Evolutionary conservation across 2,113 vertebrate genomes (phyloP), one percentile per base, ranked within the genome.

Genomic region (Rhipidura dahli): DNA sequence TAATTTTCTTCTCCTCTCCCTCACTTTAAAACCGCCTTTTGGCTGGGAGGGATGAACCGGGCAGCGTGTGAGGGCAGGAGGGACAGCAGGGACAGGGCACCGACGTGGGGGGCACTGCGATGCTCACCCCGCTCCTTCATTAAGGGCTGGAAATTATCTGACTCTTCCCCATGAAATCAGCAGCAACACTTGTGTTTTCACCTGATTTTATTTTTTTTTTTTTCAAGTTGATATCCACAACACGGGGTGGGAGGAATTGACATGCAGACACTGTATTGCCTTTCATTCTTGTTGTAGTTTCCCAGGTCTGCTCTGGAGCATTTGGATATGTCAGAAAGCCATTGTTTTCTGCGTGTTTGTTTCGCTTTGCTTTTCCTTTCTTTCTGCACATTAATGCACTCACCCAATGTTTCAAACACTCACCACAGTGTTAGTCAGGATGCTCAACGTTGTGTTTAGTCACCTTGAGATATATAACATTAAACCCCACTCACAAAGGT

Each of bases 1-100:
- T 99, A 98, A 98, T 99, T 99, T 99, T 99, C 98, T 98, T 96
- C 98, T 94, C 87, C 75, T 82, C 72, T 94, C 70, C 83, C 61
- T 90, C 75, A 50, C 79, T 96, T 15, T 11, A 65, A 97, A 95
- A 65, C 83, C 13, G 31, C 78, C 26, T 84, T 94, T 88, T 87
- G 94, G 83, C 76, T 6, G 5, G 84, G 73, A 94, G 83, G 87
- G 89, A 91, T 60, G 28, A 92, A 64, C 28, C 42, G 9, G 5
- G 80, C 64, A 59, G 93, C 3, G 12, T 83, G 83, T 47, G 80
- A 94, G 86, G 77, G 81, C 87, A 94, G 89, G 39, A 63, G 35
- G 64, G 89, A 9, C 3, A 26, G 65, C 86, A 12, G 35, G 53
- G n/a, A 56, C 12, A 26, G 22, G 64, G 49, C 57, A 72, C 2